Percentiles rank a stretch among this genome's conserved stretches.
phyloP scores from a whole-genome alignment of 1,140 invertebrate species.

The Drosophila sulfurigaster region DNA sequence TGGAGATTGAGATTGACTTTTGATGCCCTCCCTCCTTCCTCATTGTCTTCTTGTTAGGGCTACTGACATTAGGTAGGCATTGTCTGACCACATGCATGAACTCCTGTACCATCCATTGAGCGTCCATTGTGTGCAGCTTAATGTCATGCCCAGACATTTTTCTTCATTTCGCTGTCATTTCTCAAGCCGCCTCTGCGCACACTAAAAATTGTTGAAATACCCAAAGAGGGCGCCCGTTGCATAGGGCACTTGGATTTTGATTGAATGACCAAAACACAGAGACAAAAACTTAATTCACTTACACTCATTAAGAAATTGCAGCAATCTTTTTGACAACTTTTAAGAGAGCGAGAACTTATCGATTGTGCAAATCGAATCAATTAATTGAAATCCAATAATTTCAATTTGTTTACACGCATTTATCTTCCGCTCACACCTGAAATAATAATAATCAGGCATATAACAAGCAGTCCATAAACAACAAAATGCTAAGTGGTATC shows the following conservation, averaged over 20 bases:
- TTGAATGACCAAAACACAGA: conserved; percentile 29
- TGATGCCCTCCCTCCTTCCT: conserved; percentile 16
- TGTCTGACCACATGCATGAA: conserved; percentile 53
- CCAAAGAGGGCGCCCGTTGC: conserved; percentile 15
- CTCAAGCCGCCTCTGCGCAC: conserved; percentile 19
- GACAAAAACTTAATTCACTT: neutral
- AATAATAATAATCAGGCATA: conserved; percentile 60
- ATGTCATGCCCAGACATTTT: conserved; percentile 54
- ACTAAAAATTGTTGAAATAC: conserved; percentile 40
- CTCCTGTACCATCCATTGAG: conserved; percentile 53
- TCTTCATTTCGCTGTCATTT: conserved; percentile 34
- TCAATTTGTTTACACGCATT: conserved; percentile 12
- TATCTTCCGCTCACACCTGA: conserved; percentile 35
- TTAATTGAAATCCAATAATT: neutral
- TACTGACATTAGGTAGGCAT: conserved; percentile 45
- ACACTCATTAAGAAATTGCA: neutral
- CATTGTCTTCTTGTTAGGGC: conserved; percentile 59
- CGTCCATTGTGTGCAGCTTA: conserved; percentile 57
- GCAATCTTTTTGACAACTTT: conserved; percentile 7
- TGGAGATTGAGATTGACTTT: conserved; percentile 31
- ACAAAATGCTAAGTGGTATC: conserved; percentile 61
- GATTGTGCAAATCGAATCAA: neutral
- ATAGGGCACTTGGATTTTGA: conserved; percentile 47
- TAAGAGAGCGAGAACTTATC: neutral
- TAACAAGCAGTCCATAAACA: conserved; percentile 64